These are phyloP conservation scores for Chromoteleia sp. DNA, from an alignment of 2,888 invertebrate genomes.

Conservation along the genomic window DNA sequence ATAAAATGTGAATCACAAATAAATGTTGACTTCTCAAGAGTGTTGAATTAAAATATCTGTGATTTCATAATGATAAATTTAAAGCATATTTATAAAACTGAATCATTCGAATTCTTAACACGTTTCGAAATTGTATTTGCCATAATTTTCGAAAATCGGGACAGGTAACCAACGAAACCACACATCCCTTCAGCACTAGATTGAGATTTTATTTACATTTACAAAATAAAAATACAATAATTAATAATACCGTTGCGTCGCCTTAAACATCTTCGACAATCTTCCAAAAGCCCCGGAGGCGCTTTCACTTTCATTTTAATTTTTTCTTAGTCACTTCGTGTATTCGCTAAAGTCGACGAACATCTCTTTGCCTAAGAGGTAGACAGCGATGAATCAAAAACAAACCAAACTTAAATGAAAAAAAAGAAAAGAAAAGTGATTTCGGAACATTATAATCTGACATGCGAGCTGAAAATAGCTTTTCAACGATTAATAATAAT, in stretches of 20 bases:
- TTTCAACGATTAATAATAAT: slow-evolving; percentile 13
- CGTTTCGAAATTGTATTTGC: background rate
- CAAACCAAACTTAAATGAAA: slow-evolving; percentile 8
- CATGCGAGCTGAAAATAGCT: slow-evolving; percentile 19
- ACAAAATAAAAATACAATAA: slow-evolving; percentile 72
- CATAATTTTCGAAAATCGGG: background rate
- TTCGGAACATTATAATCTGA: slow-evolving; percentile 17
- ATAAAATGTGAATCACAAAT: background rate
- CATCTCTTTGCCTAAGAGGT: slow-evolving; percentile 54
- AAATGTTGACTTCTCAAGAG: background rate
- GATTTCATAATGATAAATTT: slow-evolving; percentile 5
- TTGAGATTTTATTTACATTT: slow-evolving; percentile 79
- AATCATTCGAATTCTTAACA: slow-evolving; percentile 13
- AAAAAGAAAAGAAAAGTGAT: slow-evolving; percentile 10
- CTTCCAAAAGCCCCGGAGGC: background rate
- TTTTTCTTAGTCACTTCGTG: slow-evolving; percentile 1
- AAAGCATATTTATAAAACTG: slow-evolving; percentile 19
- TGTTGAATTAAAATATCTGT: background rate
- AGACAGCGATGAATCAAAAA: slow-evolving; percentile 46
- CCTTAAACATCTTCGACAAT: slow-evolving; percentile 21
- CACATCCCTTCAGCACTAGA: slow-evolving; percentile 70
- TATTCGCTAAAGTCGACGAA: slow-evolving; percentile 25
- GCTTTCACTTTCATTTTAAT: background rate
- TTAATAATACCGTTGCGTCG: slow-evolving; percentile 61
- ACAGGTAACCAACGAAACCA: background rate